phyloP scores from a whole-genome alignment of 2,797 vertebrate species.

The Helarctos malayanus region DNA sequence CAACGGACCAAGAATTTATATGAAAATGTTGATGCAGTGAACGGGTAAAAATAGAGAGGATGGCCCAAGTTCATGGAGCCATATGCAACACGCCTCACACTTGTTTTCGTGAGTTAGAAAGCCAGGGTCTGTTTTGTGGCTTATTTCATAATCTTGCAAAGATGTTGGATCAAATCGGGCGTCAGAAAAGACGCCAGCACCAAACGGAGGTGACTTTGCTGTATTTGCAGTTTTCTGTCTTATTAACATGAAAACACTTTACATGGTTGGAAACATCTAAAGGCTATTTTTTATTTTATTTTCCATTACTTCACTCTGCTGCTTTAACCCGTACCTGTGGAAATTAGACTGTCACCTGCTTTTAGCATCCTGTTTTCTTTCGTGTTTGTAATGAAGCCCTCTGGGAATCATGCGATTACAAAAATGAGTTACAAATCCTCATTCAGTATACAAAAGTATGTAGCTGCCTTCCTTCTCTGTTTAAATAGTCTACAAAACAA shows the following conservation, averaged over 20 bases:
- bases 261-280: slow-evolving; percentile 81
- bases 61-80: neutral
- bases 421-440: slow-evolving; percentile 84
- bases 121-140: neutral
- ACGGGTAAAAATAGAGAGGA: neutral
- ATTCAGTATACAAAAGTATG: slow-evolving; percentile 76
- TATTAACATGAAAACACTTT: slow-evolving; percentile 83
- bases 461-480: slow-evolving; percentile 69
- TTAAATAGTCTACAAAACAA: slow-evolving; percentile 84
- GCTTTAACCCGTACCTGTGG: slow-evolving; percentile 76
- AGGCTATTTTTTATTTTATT: slow-evolving; percentile 80
- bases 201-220: slow-evolving; percentile 68
- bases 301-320: slow-evolving; percentile 77
- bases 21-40: neutral
- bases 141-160: slow-evolving; percentile 48
- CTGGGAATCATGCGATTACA: slow-evolving; percentile 81
- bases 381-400: slow-evolving; percentile 86
- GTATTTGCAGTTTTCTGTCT: slow-evolving; percentile 76
- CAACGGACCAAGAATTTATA: neutral
- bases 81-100: neutral
- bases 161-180: slow-evolving; percentile 43
- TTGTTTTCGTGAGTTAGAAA: slow-evolving; percentile 15
- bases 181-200: slow-evolving; percentile 12
- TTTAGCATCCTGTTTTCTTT: slow-evolving; percentile 82
- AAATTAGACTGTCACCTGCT: slow-evolving; percentile 85